A percentile compares a stretch with the other conserved stretches of the same genome.
These are phyloP conservation scores for Microchrysa polita DNA, from an alignment of 2,888 invertebrate genomes.

Conservation along the genomic window DNA sequence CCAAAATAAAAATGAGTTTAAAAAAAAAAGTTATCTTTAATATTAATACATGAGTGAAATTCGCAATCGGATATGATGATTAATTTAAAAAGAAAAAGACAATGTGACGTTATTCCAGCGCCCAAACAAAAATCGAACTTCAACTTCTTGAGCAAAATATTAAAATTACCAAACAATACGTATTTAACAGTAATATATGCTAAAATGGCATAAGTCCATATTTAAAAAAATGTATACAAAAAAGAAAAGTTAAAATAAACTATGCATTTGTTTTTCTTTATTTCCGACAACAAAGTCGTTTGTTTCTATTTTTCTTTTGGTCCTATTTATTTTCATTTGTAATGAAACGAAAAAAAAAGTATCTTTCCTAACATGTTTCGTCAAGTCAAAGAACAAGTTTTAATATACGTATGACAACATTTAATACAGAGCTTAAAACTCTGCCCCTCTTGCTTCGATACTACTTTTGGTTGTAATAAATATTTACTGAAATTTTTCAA, in stretches of 20 bases:
- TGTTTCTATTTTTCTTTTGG: constrained; percentile 18
- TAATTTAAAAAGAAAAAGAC: constrained; percentile 48
- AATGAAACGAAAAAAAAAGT: constrained; percentile 1
- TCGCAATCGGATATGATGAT: constrained; percentile 27
- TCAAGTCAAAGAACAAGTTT: constrained; percentile 50
- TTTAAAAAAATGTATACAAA: constrained; percentile 24
- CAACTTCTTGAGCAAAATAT: constrained; percentile 64
- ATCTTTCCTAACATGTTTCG: constrained; percentile 18
- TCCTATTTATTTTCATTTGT: constrained; percentile 21
- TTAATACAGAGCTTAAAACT: constrained; percentile 47
- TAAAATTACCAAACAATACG: constrained; percentile 47
- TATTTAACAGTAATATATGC: constrained; percentile 34
- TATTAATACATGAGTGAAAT: constrained; percentile 12
- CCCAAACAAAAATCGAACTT: constrained; percentile 67
- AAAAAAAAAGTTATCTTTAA: constrained; percentile 34
- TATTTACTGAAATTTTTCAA: constrained; percentile 33
- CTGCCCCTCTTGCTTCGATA: constrained; percentile 54
- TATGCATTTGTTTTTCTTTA: constrained; percentile 48
- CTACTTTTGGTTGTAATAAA: constrained; percentile 37
- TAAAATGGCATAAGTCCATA: constrained; percentile 31
- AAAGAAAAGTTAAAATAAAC: constrained; percentile 48
- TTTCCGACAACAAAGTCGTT: constrained; percentile 7
- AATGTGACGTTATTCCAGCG: constrained; percentile 63
- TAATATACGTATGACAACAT: constrained; percentile 52
- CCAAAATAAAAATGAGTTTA: constrained; percentile 51